Evolutionary conservation across 2,888 invertebrate genomes (phyloP).

Genomic region (Osmoderma eremita): DNA sequence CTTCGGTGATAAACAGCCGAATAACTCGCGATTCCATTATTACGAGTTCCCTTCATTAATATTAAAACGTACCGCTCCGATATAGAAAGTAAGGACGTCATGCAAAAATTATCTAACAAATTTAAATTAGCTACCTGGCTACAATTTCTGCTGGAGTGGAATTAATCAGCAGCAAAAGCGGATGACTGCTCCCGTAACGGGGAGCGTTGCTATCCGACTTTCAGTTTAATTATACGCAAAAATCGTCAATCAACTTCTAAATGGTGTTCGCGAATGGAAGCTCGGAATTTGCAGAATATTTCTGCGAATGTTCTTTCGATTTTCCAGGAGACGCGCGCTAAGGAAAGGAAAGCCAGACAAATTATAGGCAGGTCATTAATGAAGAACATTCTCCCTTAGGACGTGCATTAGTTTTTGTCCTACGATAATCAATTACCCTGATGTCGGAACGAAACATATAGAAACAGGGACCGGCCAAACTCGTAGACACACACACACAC

Average conservation of each 20-base stretch:
- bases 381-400: neutral
- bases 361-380: slow-evolving; percentile 25
- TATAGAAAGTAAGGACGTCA: neutral
- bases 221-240: slow-evolving; percentile 31
- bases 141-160: slow-evolving; percentile 14
- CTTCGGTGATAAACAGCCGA: too few relatives aligned
- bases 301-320: slow-evolving; percentile 12
- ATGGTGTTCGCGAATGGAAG: neutral
- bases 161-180: slow-evolving; percentile 25
- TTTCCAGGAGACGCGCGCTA: neutral
- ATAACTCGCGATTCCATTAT: slow-evolving; percentile 7
- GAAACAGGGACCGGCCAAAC: neutral
- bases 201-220: slow-evolving; percentile 17
- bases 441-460: slow-evolving; percentile 7
- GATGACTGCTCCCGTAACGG: slow-evolving; percentile 12
- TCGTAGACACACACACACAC: too few relatives aligned
- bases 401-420: slow-evolving; percentile 20
- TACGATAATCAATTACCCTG: slow-evolving; percentile 19
- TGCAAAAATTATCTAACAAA: slow-evolving; percentile 24
- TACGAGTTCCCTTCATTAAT: slow-evolving; percentile 4
- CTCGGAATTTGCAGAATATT: neutral
- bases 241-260: slow-evolving; percentile 28
- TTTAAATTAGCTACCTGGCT: slow-evolving; percentile 27
- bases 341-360: neutral
- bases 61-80: slow-evolving; percentile 5